A percentile compares a stretch with the other conserved stretches of the same genome.
These are phyloP conservation scores for Illadopsis cleaveri DNA, from an alignment of 2,113 vertebrate species.

Conservation along the genomic window DNA sequence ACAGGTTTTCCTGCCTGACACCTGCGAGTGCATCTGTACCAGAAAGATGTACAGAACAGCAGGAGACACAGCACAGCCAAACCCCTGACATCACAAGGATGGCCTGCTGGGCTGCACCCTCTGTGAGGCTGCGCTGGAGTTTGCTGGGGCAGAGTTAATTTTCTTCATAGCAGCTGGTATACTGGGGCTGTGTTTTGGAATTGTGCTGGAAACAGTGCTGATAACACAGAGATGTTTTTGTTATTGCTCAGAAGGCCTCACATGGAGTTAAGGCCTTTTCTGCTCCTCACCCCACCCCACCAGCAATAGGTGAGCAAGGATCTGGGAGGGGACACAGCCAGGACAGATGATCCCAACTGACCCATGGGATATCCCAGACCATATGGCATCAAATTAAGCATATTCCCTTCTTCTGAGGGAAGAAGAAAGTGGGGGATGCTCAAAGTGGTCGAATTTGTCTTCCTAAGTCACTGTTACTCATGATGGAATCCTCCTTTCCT, in stretches of 20 bases:
- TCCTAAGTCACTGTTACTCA: neutral
- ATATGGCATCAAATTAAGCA: no score
- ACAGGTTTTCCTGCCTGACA: neutral
- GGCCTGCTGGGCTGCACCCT: neutral
- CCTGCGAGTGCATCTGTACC: no score
- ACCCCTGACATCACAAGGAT: neutral
- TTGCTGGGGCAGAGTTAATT: neutral
- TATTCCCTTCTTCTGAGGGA: neutral
- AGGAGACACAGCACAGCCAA: accelerated
- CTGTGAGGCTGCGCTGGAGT: neutral
- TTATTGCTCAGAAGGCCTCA: neutral
- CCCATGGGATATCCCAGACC: neutral
- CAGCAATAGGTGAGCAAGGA: neutral
- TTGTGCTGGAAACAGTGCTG: neutral
- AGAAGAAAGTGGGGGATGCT: neutral
- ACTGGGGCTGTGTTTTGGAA: neutral
- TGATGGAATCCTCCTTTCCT: neutral
- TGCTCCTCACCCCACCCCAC: neutral
- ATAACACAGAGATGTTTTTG: neutral
- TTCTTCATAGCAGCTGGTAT: neutral
- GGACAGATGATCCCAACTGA: no score
- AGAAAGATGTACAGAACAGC: neutral
- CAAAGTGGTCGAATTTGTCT: neutral
- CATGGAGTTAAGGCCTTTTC: neutral
- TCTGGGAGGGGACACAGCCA: neutral